Evolutionary conservation across 2,888 invertebrate species (phyloP), one percentile per base, ranked within the genome.

Genomic region (Thalpophila matura): DNA sequence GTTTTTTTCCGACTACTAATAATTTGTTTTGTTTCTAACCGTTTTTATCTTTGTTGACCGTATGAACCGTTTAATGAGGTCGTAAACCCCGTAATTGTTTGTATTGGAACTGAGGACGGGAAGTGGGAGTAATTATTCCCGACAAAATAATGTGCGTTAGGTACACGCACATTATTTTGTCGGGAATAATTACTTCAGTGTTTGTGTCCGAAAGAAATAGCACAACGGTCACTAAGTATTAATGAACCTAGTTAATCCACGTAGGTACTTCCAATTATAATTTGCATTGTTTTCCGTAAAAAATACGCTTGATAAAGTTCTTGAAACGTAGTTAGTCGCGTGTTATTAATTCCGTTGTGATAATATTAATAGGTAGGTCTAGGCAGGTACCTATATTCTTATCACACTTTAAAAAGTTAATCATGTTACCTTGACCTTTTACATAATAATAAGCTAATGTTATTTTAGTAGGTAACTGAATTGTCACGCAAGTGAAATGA

Each of bases 51-150:
- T 40, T 73, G 67, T 77, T 68, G 68, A 60, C 55, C 64, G 50
- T 78, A 63, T 73, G 64, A 69, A 60, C 18, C n/a, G 63, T 70
- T 66, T 66, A 68, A 72, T 63, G 68, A 67, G 78, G 76, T 76
- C 80, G 65, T 68, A 68, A 64, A 79, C 78, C 78, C 54, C 50
- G 22, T 68, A 66, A 71, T 71, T 77, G 71, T 64, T 71, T 78
- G 49, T 70, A 71, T 74, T 67, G 40, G 42, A 68, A 55, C 50
- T 72, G 57, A 27, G 27, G 62, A 70, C 64, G 59, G 76, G 58
- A 70, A 62, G 56, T 55, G 56, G 43, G 63, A 50, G 67, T 31
- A 73, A 73, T 72, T 60, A 71, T 56, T 70, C 42, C 50, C 47
- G 35, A 57, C 57, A 49, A 60, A n/a, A n/a, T n/a, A n/a, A 53